Evolutionary conservation across 2,888 invertebrate species (phyloP).

Genomic region (Odontothrips loti): DNA sequence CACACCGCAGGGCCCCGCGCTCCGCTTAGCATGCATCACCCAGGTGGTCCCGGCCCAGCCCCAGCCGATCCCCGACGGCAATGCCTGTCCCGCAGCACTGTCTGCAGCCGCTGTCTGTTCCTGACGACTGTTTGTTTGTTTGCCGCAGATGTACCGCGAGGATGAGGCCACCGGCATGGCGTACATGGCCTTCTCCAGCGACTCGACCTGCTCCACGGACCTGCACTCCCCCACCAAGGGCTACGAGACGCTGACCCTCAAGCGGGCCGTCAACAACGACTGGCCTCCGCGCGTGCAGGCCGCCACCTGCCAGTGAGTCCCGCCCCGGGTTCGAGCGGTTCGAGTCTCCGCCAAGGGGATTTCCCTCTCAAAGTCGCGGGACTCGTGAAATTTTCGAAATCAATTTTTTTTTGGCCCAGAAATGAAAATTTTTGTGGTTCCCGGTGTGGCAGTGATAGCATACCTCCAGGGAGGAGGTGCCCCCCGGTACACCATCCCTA

Average conservation of each 20-base stretch:
- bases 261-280: slow-evolving; percentile 37
- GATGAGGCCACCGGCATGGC: slow-evolving; percentile 53
- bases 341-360: too few relatives aligned
- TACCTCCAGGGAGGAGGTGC: too few relatives aligned
- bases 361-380: too few relatives aligned
- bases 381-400: too few relatives aligned
- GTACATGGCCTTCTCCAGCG: slow-evolving; percentile 58
- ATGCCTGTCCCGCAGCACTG: too few relatives aligned
- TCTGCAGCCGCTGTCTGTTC: background rate
- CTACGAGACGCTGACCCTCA: slow-evolving; percentile 55
- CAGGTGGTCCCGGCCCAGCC: background rate
- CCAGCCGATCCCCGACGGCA: too few relatives aligned
- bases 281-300: slow-evolving; percentile 47
- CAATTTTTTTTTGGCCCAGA: too few relatives aligned
- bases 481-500: too few relatives aligned
- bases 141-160: slow-evolving; percentile 49
- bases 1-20: background rate
- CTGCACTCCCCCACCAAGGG: slow-evolving; percentile 54
- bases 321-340: slow-evolving; percentile 11
- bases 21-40: slow-evolving; percentile 2
- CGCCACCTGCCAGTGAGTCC: slow-evolving; percentile 44
- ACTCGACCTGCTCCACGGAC: slow-evolving; percentile 58
- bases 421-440: too few relatives aligned
- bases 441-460: too few relatives aligned
- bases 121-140: background rate